A percentile compares a stretch with the other conserved stretches of the same genome.
Conservation (phyloP, 2,113 vertebrate genomes). For the Condylura cristata region DNA sequence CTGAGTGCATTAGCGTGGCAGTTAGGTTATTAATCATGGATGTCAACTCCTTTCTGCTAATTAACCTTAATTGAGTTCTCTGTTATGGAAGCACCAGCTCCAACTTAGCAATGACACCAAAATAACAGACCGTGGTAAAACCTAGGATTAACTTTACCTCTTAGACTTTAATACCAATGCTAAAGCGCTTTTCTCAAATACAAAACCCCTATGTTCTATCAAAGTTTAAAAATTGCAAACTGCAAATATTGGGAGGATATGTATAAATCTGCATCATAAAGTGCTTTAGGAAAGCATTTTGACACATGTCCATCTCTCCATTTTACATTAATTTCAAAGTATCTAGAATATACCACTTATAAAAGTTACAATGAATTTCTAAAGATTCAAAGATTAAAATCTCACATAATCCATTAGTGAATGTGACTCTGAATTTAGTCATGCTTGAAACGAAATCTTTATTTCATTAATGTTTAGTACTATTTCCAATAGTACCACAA, state of each 20-base stretch:
- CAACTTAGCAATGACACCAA: conserved; percentile 38
- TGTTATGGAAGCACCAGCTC: conserved; percentile 33
- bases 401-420: conserved; percentile 8
- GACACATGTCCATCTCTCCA: background rate
- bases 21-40: conserved; percentile 67
- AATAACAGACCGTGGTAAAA: conserved; percentile 27
- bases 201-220: background rate
- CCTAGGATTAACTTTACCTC: background rate
- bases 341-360: background rate
- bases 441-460: conserved; percentile 63
- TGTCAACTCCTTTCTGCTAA: conserved; percentile 73
- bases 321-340: conserved; percentile 37
- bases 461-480: conserved; percentile 51
- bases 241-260: background rate
- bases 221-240: background rate
- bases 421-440: conserved; percentile 28
- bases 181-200: background rate
- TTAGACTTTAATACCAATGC: background rate
- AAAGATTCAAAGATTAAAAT: conserved; percentile 49
- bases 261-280: conserved; percentile 19
- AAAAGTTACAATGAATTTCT: background rate
- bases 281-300: conserved; percentile 41
- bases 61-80: conserved; percentile 74
- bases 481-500: conserved; percentile 23
- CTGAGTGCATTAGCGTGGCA: background rate